These are phyloP conservation scores for Tringa solitaria DNA, from an alignment of 2,113 vertebrate species.

Conservation along the genomic window DNA sequence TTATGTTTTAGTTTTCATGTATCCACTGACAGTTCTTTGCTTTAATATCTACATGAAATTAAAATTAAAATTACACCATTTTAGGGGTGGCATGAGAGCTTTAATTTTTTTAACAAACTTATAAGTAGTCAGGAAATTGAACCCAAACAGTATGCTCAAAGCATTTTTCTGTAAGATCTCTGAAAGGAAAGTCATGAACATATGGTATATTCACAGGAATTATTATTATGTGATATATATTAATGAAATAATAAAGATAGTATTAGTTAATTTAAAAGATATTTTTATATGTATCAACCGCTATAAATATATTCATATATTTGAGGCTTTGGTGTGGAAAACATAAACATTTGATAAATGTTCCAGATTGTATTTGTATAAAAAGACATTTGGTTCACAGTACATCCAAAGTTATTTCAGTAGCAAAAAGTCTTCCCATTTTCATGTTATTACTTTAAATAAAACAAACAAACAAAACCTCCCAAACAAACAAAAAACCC, in stretches of 20 bases:
- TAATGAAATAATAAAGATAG: neutral
- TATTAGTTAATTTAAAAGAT: neutral
- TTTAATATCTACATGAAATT: neutral
- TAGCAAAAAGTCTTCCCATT: neutral
- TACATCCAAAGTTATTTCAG: neutral
- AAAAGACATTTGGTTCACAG: neutral
- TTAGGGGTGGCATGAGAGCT: neutral
- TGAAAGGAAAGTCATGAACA: neutral
- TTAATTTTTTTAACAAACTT: neutral
- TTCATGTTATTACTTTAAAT: neutral
- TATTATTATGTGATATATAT: neutral
- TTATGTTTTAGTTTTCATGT: neutral
- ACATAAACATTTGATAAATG: neutral
- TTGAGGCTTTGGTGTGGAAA: neutral
- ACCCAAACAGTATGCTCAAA: neutral
- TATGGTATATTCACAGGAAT: neutral
- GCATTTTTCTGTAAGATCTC: neutral
- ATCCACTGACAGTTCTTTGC: neutral
- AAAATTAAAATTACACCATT: neutral
- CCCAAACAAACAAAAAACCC: accelerated
- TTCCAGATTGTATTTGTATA: neutral
- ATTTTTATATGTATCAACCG: neutral
- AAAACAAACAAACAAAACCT: neutral
- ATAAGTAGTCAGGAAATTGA: neutral
- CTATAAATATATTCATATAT: neutral